Base-by-base conservation (phyloP, 2,888 invertebrate genomes). In the Pocota personata region DNA sequence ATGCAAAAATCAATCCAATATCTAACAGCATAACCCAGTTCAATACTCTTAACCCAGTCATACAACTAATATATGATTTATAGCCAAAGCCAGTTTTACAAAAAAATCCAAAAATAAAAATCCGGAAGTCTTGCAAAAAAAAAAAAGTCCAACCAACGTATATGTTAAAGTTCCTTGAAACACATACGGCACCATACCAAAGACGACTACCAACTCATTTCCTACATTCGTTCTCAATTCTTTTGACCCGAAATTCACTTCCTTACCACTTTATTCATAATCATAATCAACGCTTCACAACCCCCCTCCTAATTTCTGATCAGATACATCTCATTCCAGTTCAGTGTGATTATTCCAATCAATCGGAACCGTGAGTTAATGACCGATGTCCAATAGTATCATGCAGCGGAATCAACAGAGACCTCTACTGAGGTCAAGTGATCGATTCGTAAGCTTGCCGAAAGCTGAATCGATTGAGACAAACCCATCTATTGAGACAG, bases 171-270 rank as follows among this genome's bases (percentile, higher is more conserved):
- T 12, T 76, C 86, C 86, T 86, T 86, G 86, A 86, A 86, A 72
- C 24, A 76, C 72, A 75, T 76, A 40, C 14, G 24, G 60, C 46
- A 21, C n/a, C 5, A 14, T n/a, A 19, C n/a, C 50, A 2, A 21
- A 35, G 27, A 21, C 55, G 71, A 14, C 40, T 24, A 43, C 30
- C n/a, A 8, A 37, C 46, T 64, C 60, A 86, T 86, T 86, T 86
- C 86, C 86, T 82, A 46, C 67, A 82, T 66, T 58, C 66, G 72
- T 77, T 86, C 86, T 82, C 72, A 60, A 77, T 82, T 86, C 76
- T 86, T 72, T 82, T 60, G 40, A 72, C 32, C 24, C 35, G 35
- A 67, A 77, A 86, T 77, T 86, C 72, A 80, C 72, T 86, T 86
- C 86, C 86, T 86, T 71, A 57, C 76, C 72, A 72, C 55, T 72